Evolutionary conservation across 2,113 vertebrate species (phyloP).

Genomic region (Balaeniceps rex): DNA sequence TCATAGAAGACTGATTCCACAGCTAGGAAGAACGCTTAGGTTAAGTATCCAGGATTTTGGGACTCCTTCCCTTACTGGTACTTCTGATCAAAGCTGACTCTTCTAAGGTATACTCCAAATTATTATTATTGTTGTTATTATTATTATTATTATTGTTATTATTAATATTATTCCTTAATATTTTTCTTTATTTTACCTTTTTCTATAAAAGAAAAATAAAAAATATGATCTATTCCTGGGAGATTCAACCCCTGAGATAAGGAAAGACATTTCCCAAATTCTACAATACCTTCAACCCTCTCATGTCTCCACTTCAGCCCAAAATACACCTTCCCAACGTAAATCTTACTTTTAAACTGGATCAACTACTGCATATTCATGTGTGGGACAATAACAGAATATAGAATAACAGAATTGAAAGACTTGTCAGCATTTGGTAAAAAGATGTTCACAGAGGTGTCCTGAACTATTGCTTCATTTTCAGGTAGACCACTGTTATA

Average conservation of each 20-base stretch:
- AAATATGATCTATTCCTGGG: not conserved
- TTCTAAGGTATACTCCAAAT: not conserved
- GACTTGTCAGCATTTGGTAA: not conserved
- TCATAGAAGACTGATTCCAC: not conserved
- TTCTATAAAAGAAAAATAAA: not conserved
- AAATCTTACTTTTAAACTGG: not conserved
- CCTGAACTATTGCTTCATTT: not conserved
- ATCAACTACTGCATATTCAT: not conserved
- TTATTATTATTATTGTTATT: not conserved
- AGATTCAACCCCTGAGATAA: not conserved
- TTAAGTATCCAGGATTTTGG: not conserved
- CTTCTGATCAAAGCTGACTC: not conserved
- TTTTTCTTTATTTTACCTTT: not conserved
- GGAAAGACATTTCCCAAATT: not conserved
- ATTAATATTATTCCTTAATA: not conserved
- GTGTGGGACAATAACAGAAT: not conserved
- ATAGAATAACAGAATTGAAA: not conserved
- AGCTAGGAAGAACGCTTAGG: not conserved
- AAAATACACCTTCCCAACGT: accelerated
- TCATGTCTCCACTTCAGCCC: not conserved
- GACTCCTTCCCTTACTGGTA: not conserved
- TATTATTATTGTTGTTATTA: not conserved
- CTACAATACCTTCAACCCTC: not conserved
- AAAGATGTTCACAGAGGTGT: not conserved
- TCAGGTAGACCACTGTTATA: not conserved